These are phyloP conservation scores for Zaprionus kolodkinae DNA, from an alignment of 1,140 invertebrate genomes.

Conservation along the genomic window DNA sequence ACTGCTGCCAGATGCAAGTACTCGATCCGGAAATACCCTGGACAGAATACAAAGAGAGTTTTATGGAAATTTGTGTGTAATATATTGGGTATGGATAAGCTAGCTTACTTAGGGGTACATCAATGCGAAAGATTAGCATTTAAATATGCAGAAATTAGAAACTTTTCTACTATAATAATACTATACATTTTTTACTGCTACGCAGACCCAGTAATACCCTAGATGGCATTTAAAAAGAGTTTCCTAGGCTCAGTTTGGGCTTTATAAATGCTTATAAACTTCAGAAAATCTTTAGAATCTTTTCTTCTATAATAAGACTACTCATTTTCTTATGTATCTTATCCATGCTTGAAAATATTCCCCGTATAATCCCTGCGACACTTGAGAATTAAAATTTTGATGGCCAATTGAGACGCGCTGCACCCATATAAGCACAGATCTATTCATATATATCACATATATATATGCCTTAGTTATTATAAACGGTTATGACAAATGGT, in stretches of 20 bases:
- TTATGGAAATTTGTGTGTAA: background rate
- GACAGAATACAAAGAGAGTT: background rate
- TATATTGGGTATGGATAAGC: too few relatives aligned
- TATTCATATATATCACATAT: background rate
- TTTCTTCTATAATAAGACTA: background rate
- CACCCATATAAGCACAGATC: conserved; percentile 13
- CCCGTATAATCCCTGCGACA: conserved; percentile 4
- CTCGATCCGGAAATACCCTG: background rate
- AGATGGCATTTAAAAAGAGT: background rate
- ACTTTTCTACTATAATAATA: too few relatives aligned
- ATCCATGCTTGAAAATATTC: too few relatives aligned
- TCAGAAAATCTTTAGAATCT: background rate
- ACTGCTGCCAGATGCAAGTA: conserved; percentile 2
- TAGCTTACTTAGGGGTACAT: too few relatives aligned
- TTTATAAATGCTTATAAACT: background rate
- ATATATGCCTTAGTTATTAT: conserved; percentile 28
- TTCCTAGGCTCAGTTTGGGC: background rate
- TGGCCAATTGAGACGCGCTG: conserved; percentile 47
- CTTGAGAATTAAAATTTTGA: conserved; percentile 36
- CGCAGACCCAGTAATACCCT: background rate
- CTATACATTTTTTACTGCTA: too few relatives aligned
- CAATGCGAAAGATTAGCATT: too few relatives aligned
- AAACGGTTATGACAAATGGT: conserved; percentile 26
- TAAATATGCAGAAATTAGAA: too few relatives aligned
- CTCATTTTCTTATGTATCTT: too few relatives aligned